These are phyloP conservation scores for Cremastinae sp. DNA, from an alignment of 2,888 invertebrate genomes.

Conservation along the genomic window DNA sequence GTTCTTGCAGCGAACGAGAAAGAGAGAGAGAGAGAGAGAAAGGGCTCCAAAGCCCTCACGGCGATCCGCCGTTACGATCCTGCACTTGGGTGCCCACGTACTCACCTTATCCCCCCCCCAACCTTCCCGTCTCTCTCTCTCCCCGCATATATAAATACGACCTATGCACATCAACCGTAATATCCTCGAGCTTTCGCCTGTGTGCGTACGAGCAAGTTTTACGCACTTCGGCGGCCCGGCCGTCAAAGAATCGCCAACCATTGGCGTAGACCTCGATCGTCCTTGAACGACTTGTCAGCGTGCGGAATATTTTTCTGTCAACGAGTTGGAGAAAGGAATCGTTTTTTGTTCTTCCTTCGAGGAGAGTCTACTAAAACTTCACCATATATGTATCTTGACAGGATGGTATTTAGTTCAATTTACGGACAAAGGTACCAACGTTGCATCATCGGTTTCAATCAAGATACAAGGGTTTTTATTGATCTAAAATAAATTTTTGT, in stretches of 20 bases:
- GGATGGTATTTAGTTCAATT: too few relatives aligned
- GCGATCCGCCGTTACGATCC: conserved; percentile 49
- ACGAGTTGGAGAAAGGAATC: neutral
- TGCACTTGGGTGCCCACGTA: conserved; percentile 57
- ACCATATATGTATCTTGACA: too few relatives aligned
- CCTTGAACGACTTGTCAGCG: conserved; percentile 60
- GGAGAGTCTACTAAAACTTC: too few relatives aligned
- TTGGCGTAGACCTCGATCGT: conserved; percentile 73
- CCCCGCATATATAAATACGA: conserved; percentile 39
- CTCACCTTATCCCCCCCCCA: conserved; percentile 26
- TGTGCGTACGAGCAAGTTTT: conserved; percentile 29
- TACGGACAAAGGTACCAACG: too few relatives aligned
- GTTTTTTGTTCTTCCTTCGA: too few relatives aligned
- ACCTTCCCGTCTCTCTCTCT: too few relatives aligned
- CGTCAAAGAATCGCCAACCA: conserved; percentile 64
- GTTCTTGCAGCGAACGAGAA: conserved; percentile 68
- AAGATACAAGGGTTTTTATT: too few relatives aligned
- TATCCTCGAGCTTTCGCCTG: conserved; percentile 24
- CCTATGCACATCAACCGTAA: conserved; percentile 64
- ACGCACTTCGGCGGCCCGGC: conserved; percentile 60
- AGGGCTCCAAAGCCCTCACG: conserved; percentile 47
- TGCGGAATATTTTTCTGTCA: too few relatives aligned
- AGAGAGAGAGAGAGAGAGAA: conserved; percentile 20
- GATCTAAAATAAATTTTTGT: too few relatives aligned
- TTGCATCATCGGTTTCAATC: too few relatives aligned